phyloP scores from a whole-genome alignment of 2,113 vertebrate species.

The Cranoglanis bouderius region DNA sequence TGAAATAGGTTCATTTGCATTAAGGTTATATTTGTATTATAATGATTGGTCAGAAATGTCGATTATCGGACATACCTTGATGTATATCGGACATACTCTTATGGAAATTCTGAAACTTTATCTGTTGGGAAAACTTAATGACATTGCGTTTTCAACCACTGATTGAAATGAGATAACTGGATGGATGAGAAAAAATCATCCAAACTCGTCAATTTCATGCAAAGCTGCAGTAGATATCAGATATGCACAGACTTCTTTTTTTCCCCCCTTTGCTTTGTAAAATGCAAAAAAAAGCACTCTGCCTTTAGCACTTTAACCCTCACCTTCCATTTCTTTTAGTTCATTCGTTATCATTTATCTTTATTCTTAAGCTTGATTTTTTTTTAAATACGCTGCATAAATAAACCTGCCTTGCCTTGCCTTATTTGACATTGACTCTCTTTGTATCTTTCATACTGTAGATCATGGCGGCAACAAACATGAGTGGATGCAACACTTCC shows the following conservation, averaged over 20 bases:
- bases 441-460: constrained; percentile 25
- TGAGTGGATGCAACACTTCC: constrained; percentile 11
- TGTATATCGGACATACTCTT: neutral
- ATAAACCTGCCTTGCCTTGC: neutral
- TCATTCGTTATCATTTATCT: neutral
- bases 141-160: neutral
- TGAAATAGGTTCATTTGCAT: neutral
- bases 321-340: neutral
- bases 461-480: constrained; percentile 59
- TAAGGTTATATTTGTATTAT: neutral
- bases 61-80: neutral
- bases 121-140: neutral
- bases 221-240: no score
- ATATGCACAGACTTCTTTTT: neutral
- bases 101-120: neutral
- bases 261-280: neutral
- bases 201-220: no score
- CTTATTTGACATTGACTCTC: neutral
- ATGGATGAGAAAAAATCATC: no score
- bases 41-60: neutral
- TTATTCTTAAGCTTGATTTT: neutral
- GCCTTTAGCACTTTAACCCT: neutral
- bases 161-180: neutral
- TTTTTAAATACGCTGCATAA: neutral
- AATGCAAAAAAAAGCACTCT: neutral